phyloP scores from a whole-genome alignment of 2,888 invertebrate genomes.

The Halictus quadricinctus region DNA sequence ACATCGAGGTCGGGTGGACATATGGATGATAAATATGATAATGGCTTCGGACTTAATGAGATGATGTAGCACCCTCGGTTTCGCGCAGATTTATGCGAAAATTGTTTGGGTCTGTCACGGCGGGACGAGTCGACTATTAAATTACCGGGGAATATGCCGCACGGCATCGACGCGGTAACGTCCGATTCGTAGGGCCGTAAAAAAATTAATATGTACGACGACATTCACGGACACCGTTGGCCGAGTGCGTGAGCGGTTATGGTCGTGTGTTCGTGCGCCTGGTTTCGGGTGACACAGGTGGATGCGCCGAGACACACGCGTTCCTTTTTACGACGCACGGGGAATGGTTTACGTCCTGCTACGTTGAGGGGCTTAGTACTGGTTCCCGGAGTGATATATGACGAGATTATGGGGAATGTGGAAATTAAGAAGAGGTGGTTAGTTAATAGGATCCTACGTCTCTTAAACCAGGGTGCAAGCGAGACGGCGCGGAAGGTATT shows the following conservation, averaged over 20 bases:
- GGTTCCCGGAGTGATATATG: slow-evolving; percentile 9
- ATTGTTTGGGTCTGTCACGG: neutral
- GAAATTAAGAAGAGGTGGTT: slow-evolving; percentile 13
- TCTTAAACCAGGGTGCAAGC: neutral
- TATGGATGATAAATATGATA: neutral
- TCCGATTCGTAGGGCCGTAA: slow-evolving; percentile 26
- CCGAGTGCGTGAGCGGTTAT: neutral
- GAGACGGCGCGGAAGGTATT: neutral
- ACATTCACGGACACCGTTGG: neutral
- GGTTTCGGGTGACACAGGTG: slow-evolving; percentile 8
- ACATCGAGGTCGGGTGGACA: neutral
- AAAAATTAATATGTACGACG: slow-evolving; percentile 35
- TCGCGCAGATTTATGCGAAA: neutral
- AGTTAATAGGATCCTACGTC: slow-evolving; percentile 9
- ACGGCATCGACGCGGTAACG: neutral
- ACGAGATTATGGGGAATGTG: neutral
- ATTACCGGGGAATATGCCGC: slow-evolving; percentile 37
- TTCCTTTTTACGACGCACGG: neutral
- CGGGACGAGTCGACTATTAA: slow-evolving; percentile 46
- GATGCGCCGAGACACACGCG: neutral
- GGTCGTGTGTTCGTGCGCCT: neutral
- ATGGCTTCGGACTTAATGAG: neutral
- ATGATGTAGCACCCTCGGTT: neutral
- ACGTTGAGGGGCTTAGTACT: neutral
- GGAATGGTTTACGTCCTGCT: slow-evolving; percentile 18